A percentile compares a stretch with the other conserved stretches of the same genome.
Evolutionary conservation across 2,888 invertebrate genomes (phyloP).

Genomic region (Pheosia tremula): DNA sequence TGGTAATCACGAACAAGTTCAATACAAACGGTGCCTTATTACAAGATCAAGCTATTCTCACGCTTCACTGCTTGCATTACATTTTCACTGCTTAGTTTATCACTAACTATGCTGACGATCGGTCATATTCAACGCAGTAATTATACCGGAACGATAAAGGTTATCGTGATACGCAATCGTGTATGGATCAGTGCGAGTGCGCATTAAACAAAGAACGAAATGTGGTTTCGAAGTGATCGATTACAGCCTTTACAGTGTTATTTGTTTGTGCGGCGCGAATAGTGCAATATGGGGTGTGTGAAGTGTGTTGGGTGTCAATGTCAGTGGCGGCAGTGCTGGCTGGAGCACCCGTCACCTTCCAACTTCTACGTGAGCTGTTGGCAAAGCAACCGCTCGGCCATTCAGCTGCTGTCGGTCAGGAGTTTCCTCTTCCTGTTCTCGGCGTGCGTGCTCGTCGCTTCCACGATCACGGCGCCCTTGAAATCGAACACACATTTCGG

Average conservation of each 20-base stretch:
- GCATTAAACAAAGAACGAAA: conserved; percentile 30
- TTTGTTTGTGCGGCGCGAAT: conserved; percentile 18
- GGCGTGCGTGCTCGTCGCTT: conserved; percentile 52
- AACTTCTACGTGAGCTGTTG: conserved; percentile 71
- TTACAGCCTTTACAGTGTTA: conserved; percentile 16
- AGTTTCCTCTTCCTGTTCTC: conserved; percentile 60
- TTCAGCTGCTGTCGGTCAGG: conserved; percentile 54
- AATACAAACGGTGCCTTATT: conserved; percentile 38
- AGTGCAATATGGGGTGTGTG: conserved; percentile 45
- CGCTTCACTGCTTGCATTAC: conserved; percentile 49
- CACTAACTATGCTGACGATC: conserved; percentile 46
- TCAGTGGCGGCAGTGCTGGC: conserved; percentile 54
- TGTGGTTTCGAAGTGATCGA: conserved; percentile 35
- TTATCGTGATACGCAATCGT: conserved; percentile 33
- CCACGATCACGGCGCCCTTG: conserved; percentile 47
- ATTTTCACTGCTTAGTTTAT: conserved; percentile 54
- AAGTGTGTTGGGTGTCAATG: conserved; percentile 46
- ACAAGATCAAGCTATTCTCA: conserved; percentile 49
- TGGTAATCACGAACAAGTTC: conserved; percentile 50
- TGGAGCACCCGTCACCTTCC: conserved; percentile 58
- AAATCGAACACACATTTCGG: conserved; percentile 48
- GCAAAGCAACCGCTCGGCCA: conserved; percentile 59
- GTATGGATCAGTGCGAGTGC: conserved; percentile 26
- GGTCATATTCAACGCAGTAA: conserved; percentile 35
- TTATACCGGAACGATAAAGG: conserved; percentile 32